These are phyloP conservation scores for Eira barbara DNA, from an alignment of 2,113 vertebrate genomes.

Conservation along the genomic window DNA sequence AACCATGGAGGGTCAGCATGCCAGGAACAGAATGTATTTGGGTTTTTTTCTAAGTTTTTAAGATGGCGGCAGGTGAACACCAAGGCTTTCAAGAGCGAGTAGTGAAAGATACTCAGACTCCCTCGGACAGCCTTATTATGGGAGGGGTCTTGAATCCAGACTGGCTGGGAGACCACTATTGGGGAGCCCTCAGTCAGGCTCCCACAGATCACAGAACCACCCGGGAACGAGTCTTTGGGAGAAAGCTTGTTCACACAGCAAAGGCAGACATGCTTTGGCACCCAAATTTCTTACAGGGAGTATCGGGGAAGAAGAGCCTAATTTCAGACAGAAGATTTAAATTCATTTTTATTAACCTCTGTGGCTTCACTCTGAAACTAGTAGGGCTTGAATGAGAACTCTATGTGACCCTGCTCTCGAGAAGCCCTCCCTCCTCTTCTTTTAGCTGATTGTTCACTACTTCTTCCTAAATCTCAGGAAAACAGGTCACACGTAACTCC, in stretches of 20 bases:
- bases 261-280: neutral
- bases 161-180: neutral
- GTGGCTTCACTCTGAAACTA: slow-evolving; percentile 4
- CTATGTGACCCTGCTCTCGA: neutral
- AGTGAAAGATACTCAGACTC: neutral
- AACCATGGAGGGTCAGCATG: neutral
- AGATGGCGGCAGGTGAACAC: neutral
- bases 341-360: slow-evolving; percentile 50
- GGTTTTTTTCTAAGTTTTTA: neutral
- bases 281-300: neutral
- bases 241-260: neutral
- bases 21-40: neutral
- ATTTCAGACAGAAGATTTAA: slow-evolving; percentile 51
- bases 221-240: slow-evolving; percentile 1
- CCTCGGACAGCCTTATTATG: neutral
- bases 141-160: neutral
- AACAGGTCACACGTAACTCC: slow-evolving; percentile 25
- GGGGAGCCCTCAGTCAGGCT: neutral
- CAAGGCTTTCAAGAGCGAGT: neutral
- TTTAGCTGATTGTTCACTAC: neutral
- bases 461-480: slow-evolving; percentile 32
- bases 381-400: neutral
- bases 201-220: neutral
- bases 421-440: neutral
- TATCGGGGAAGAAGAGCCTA: neutral